Evolutionary conservation across 2,888 invertebrate genomes (phyloP), one percentile per base, ranked within the genome.

Genomic region (Odontomyia ornata): DNA sequence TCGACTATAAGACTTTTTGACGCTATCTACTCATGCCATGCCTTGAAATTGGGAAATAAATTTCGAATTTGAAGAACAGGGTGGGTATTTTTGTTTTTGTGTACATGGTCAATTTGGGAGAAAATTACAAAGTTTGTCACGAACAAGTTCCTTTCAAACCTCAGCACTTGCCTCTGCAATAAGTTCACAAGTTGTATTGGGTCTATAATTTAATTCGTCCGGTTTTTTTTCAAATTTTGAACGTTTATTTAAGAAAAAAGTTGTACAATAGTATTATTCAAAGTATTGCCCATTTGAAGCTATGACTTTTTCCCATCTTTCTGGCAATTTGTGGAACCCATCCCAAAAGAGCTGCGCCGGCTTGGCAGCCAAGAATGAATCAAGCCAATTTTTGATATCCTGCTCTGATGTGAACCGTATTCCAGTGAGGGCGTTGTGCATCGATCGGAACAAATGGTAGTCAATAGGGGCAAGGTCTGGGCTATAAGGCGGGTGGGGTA

Each of bases 311-410:
- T 47, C 69, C 46, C 27, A 52, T 56, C 30, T 60, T 57, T 46
- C 57, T 43, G 77, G 57, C 43, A 77, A 67, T 57, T 36, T 57
- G 21, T 56, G 77, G 43, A 77, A 75, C 5, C 67, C 75, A 25
- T 67, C 36, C 1, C 56, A 36, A 27, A 23, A 77, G 3, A 52
- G 67, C 56, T 75, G 11, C 28, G 52, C 67, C 28, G 15, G 21
- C 46, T 77, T 77, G 21, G 67, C 47, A 36, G 77, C 75, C 23
- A 73, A 23, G 43, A 73, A 77, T 18, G 73, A 73, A 77, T 77
- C 73, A 73, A 77, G 77, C 73, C 77, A 77, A 67, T 65, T 77
- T 77, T 75, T 75, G 36, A 77, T 75, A 28, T 28, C 75, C 36
- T 75, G 52, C n/a, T 30, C 23, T 67, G 77, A 77, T 21, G 57